Evolutionary conservation across 2,888 invertebrate genomes (phyloP).

Genomic region (Acrocyrtus sp.): DNA sequence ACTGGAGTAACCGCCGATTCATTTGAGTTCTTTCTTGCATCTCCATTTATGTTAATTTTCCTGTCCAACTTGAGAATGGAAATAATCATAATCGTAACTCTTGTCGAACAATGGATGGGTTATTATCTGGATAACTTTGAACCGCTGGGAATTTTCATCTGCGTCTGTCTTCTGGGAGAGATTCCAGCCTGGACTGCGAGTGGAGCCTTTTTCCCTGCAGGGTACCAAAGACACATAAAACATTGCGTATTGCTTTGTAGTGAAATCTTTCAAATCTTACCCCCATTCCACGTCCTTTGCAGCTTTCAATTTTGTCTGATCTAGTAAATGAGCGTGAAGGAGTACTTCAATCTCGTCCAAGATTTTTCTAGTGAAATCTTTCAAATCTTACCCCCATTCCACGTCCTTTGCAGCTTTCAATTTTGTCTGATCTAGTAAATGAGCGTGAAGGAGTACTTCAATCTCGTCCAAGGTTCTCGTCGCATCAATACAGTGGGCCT

Average conservation of each 20-base stretch:
- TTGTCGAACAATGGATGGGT: conserved; percentile 55
- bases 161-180: conserved; percentile 39
- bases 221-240: no score
- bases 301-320: conserved; percentile 37
- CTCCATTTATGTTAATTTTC: conserved; percentile 54
- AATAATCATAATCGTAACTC: conserved; percentile 59
- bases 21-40: conserved; percentile 57
- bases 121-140: conserved; percentile 56
- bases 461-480: no score
- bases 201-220: conserved; percentile 57
- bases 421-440: conserved; percentile 46
- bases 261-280: conserved; percentile 14
- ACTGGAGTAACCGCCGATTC: no score
- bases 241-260: not conserved
- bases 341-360: conserved; percentile 46
- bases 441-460: conserved; percentile 53
- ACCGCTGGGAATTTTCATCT: conserved; percentile 55
- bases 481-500: conserved; percentile 59
- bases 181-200: conserved; percentile 52
- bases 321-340: conserved; percentile 47
- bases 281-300: conserved; percentile 35
- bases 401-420: conserved; percentile 33
- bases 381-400: conserved; percentile 24
- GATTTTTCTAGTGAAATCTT: conserved; percentile 11
- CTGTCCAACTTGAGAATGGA: conserved; percentile 50